Evolutionary conservation across 2,888 invertebrate species (phyloP), one percentile per base, ranked within the genome.

Genomic region (Athalia circularis): DNA sequence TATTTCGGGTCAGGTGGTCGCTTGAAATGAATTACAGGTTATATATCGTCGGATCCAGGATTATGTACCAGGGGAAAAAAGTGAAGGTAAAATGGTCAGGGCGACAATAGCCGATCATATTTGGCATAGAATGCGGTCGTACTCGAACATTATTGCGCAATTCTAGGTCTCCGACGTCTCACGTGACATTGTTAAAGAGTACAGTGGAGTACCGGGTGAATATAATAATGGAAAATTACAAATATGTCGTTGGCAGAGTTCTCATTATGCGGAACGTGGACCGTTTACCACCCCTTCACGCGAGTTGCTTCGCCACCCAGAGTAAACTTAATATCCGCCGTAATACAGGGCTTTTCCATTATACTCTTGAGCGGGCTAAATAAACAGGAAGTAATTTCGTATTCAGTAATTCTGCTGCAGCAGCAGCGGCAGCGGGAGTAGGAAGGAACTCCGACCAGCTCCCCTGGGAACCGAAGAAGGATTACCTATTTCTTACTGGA

Each of bases 281-380:
- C 29, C 29, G 29, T 29, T 29, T 29, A 29, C 29, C 29, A 29
- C 29, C 29, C 29, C 29, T 29, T 29, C 29, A 29, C 29, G 29
- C 29, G 29, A 29, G 29, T 29, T 29, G 29, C 29, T 29, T 29
- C 2, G 29, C 29, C 29, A 54, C 54, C 54, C 68, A 8, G 68
- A 43, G 68, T 68, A 68, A 68, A 68, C 68, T 52, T 68, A 68
- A 68, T 68, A 68, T 68, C 68, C 68, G 54, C 11, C 43, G 54
- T 68, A 43, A 68, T 54, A 68, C 68, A 54, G 54, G 48, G 52
- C 29, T 68, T 68, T 68, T 68, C 68, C 68, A 68, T 68, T 68
- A 68, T 68, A 54, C 52, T 43, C 68, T 43, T 43, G 68, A 68
- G 68, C 68, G 29, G 52, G 68, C 68, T 54, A 54, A 68, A 68